Base-by-base conservation (phyloP, 1,140 invertebrate species). In the Watersipora subatra region DNA sequence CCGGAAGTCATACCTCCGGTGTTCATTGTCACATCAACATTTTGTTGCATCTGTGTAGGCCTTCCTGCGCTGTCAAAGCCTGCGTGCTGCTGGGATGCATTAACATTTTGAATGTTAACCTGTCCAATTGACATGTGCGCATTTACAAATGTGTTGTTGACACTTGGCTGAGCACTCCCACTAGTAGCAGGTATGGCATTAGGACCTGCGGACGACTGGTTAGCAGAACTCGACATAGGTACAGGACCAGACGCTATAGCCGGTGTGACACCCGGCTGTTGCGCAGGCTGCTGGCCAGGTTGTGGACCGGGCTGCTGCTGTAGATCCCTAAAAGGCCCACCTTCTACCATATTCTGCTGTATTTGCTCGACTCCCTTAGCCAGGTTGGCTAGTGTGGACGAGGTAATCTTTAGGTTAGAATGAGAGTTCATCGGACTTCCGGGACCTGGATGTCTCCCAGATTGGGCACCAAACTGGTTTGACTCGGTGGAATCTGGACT, bases 111-210 rank as follows among this genome's bases (percentile, higher is more conserved):
- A 68, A 83, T 83, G 70, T 83, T 83, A 63, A 83, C 73, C 67
- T 83, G 82, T 67, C 82, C 79, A 55, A 84, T 84, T 46, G 82
- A 81, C 78, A 84, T 82, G 30, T 80, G 81, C 20, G 79, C 77
- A 75, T 82, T 83, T 12, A 82, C 81, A 73, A 78, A 83, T 3
- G 82, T 82, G 70, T 83, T 84, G 70, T 83, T 84, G 22, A 83
- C 80, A 70, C 75, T 82, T 46, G 34, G 34, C 24, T 79, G 76
- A 46, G 34, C 7, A 26, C 64, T 65, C 34, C 69, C 64, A 61
- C 67, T 68, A 57, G 69, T 66, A 30, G 64, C 66, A 55, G 46
- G 67, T n/a, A 28, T 34, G 68, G 66, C 68, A 28, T 28, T 65
- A 61, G 24, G 65, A 59, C 57, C 65, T 57, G 7, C 28, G 57